Percentiles rank a stretch among this genome's conserved stretches.
Evolutionary conservation across 2,113 vertebrate species (phyloP).

Genomic region (Oceanodroma tethys): DNA sequence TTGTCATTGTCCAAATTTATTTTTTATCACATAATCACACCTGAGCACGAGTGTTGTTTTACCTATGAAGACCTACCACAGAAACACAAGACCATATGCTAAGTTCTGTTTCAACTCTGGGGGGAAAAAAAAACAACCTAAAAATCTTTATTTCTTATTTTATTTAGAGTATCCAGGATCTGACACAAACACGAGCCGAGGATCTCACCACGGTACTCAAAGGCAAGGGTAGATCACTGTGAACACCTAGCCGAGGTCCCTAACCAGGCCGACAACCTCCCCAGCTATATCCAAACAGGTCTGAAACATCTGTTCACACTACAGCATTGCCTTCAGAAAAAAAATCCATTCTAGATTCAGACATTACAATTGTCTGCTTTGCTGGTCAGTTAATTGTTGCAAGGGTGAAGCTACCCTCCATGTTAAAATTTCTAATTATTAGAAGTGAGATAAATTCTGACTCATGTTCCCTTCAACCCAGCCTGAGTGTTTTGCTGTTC

Average conservation of each 20-base stretch:
- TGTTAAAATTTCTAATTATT: not conserved
- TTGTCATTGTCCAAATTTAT: not conserved
- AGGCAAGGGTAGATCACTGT: not conserved
- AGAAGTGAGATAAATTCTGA: not conserved
- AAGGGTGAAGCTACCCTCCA: not conserved
- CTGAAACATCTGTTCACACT: not conserved
- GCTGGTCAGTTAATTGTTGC: not conserved
- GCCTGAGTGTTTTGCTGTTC: not conserved
- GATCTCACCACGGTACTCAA: not conserved
- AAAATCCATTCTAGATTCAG: not conserved
- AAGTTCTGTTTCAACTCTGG: not conserved
- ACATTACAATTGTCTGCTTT: not conserved
- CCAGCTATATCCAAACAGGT: not conserved
- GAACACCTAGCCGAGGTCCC: not conserved
- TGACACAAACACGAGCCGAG: not conserved
- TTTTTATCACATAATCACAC: not conserved
- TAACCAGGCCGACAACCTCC: not conserved
- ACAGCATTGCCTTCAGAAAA: not conserved
- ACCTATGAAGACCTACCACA: not conserved
- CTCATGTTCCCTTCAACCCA: not conserved
- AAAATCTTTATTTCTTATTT: not conserved
- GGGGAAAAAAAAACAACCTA: no score
- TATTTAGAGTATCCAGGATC: not conserved
- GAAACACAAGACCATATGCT: not conserved
- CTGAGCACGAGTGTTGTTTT: not conserved